These are phyloP conservation scores for Xanthia icteritia DNA, from an alignment of 2,888 invertebrate species.

Conservation along the genomic window DNA sequence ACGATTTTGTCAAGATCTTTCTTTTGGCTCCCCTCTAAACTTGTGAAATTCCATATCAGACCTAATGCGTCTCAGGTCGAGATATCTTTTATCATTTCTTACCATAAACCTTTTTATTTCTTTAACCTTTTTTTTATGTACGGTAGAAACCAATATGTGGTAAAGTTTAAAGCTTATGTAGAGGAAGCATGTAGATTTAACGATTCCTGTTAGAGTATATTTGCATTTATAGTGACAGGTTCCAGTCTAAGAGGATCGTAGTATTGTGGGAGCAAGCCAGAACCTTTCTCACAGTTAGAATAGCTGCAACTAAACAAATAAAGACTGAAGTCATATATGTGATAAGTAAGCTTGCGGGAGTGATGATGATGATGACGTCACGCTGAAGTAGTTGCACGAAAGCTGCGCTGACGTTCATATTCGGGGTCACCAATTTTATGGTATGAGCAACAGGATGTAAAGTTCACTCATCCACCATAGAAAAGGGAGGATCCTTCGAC, in stretches of 20 bases:
- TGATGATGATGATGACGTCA: too few relatives aligned
- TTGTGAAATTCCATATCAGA: too few relatives aligned
- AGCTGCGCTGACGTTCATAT: too few relatives aligned
- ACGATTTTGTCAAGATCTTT: too few relatives aligned
- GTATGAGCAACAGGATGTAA: too few relatives aligned
- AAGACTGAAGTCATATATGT: background rate
- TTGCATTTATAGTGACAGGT: conserved; percentile 46
- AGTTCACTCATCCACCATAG: too few relatives aligned
- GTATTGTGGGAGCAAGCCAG: conserved; percentile 13
- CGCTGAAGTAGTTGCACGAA: too few relatives aligned
- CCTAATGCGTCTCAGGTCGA: too few relatives aligned
- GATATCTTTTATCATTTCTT: background rate
- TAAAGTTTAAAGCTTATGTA: conserved; percentile 33
- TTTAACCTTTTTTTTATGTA: background rate
- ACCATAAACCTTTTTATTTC: background rate
- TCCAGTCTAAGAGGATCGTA: conserved; percentile 12
- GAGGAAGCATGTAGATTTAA: conserved; percentile 33
- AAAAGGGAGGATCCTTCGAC: too few relatives aligned
- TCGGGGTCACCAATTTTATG: too few relatives aligned
- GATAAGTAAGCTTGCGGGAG: background rate
- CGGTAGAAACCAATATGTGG: conserved; percentile 34
- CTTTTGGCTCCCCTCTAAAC: too few relatives aligned
- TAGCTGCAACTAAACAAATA: conserved; percentile 27
- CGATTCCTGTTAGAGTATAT: conserved; percentile 35
- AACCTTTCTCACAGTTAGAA: conserved; percentile 8